These are phyloP conservation scores for Gorsachius magnificus DNA, from an alignment of 2,797 vertebrate genomes.

Conservation along the genomic window DNA sequence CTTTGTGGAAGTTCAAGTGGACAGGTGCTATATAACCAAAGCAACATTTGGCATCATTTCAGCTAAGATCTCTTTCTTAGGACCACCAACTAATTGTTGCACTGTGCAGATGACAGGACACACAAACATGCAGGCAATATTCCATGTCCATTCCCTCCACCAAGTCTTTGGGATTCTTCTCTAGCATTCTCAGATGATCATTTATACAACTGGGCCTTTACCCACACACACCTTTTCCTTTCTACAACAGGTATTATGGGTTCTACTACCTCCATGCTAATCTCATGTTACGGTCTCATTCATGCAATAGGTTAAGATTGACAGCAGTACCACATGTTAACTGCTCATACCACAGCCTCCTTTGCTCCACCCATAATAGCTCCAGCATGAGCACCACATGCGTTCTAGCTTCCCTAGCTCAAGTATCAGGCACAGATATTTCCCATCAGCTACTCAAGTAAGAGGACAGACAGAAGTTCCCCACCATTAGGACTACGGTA, in stretches of 20 bases:
- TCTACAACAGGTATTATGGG: not conserved
- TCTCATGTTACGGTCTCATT: not conserved
- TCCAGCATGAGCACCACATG: not conserved
- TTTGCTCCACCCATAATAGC: not conserved
- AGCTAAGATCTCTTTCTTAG: not conserved
- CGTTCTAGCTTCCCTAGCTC: not conserved
- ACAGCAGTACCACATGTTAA: not conserved
- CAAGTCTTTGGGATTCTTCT: not conserved
- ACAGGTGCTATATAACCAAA: not conserved
- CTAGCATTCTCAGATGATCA: not conserved
- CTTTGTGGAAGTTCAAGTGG: not conserved
- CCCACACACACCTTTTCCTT: not conserved
- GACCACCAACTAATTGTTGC: not conserved
- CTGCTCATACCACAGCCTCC: not conserved
- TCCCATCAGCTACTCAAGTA: not conserved
- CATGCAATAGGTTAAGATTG: not conserved
- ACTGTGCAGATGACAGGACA: not conserved
- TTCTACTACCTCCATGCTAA: not conserved
- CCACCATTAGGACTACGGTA: not conserved
- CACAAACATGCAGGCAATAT: not conserved
- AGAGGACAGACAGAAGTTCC: not conserved
- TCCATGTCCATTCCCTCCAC: not conserved
- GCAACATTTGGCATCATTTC: not conserved
- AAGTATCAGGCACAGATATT: not conserved
- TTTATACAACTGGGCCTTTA: not conserved